These are phyloP conservation scores for Pogona vitticeps DNA, from an alignment of 2,113 vertebrate species.

Conservation along the genomic window DNA sequence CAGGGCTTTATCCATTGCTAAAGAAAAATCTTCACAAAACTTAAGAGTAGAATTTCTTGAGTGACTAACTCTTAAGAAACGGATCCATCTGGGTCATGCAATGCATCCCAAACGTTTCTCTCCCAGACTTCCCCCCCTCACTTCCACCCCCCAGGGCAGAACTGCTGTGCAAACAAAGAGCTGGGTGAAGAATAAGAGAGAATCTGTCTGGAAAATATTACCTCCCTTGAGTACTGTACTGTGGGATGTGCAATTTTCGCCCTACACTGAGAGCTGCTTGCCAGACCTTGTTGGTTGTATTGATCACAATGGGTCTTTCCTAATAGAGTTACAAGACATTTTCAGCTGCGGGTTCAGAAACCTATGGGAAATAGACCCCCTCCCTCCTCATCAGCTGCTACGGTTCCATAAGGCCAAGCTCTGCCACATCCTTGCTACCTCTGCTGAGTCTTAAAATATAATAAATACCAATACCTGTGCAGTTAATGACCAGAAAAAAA, in stretches of 20 bases:
- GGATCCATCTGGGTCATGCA: background rate
- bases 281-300: conserved; percentile 72
- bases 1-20: background rate
- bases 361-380: conserved; percentile 67
- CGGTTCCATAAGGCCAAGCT: conserved; percentile 69
- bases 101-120: background rate
- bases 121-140: background rate
- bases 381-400: conserved; percentile 47
- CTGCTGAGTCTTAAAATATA: conserved; percentile 70
- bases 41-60: background rate
- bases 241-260: conserved; percentile 64
- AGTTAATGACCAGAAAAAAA: conserved; percentile 50
- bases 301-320: conserved; percentile 72
- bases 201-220: conserved; percentile 67
- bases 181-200: conserved; percentile 48
- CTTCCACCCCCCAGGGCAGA: background rate
- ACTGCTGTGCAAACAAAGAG: conserved; percentile 43
- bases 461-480: conserved; percentile 48
- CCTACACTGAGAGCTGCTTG: conserved; percentile 59
- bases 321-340: conserved; percentile 78
- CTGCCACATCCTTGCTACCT: conserved; percentile 69
- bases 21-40: conserved; percentile 14
- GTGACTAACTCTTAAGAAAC: conserved; percentile 20
- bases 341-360: conserved; percentile 59
- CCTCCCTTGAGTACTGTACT: conserved; percentile 60